These are phyloP conservation scores for Triplophysa tibetana DNA, from an alignment of 2,113 vertebrate species.

Conservation along the genomic window DNA sequence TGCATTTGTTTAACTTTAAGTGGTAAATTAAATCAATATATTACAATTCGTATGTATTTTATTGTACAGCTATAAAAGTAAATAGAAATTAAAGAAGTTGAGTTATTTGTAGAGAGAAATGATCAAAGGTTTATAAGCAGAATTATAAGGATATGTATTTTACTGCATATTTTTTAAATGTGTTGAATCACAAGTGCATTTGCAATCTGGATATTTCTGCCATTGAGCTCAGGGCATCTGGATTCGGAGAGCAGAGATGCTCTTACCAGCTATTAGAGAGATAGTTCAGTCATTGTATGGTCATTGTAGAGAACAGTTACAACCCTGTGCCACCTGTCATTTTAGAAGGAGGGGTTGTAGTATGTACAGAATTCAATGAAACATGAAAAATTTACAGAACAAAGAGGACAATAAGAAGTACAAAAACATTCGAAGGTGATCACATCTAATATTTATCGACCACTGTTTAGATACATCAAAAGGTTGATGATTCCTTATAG, in stretches of 20 bases:
- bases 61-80: background rate
- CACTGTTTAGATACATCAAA: background rate
- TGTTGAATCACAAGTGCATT: background rate
- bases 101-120: background rate
- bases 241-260: slow-evolving; percentile 45
- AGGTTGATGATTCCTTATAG: background rate
- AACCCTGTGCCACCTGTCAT: slow-evolving; percentile 45
- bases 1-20: background rate
- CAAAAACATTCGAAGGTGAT: background rate
- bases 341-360: slow-evolving; percentile 12
- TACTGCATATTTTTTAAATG: background rate
- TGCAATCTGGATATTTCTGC: slow-evolving; percentile 18
- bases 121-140: background rate
- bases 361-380: background rate
- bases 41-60: background rate
- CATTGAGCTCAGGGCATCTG: slow-evolving; percentile 33
- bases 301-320: slow-evolving; percentile 43
- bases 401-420: background rate
- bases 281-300: slow-evolving; percentile 42
- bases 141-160: background rate
- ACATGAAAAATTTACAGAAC: slow-evolving; percentile 9
- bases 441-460: background rate
- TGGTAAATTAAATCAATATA: background rate
- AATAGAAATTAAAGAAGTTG: background rate
- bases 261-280: slow-evolving; percentile 47